These are phyloP conservation scores for Pammene aurita DNA, from an alignment of 2,888 invertebrate species.

Conservation along the genomic window DNA sequence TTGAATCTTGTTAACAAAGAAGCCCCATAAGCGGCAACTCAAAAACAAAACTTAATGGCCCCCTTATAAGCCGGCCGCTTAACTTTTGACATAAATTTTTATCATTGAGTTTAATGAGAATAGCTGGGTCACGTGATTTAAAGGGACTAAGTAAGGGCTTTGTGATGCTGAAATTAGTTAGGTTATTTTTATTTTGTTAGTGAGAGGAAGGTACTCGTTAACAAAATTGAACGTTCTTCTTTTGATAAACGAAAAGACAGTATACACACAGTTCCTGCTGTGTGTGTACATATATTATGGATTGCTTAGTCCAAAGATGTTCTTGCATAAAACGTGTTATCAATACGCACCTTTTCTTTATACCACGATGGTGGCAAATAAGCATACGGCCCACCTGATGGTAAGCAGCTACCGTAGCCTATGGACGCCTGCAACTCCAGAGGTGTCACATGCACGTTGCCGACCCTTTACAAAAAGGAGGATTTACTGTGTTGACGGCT, in stretches of 20 bases:
- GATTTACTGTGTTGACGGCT: too few relatives aligned
- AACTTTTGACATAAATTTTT: constrained; percentile 77
- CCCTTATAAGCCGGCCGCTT: constrained; percentile 55
- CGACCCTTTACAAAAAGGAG: too few relatives aligned
- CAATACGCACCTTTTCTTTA: too few relatives aligned
- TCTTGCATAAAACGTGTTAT: too few relatives aligned
- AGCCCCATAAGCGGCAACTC: constrained; percentile 34
- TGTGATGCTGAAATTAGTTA: constrained; percentile 43
- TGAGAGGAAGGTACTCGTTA: background rate
- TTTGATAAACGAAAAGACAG: background rate
- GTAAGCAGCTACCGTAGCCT: too few relatives aligned
- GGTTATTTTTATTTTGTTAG: constrained; percentile 24
- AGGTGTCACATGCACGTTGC: too few relatives aligned
- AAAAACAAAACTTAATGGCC: constrained; percentile 44
- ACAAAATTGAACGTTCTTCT: background rate
- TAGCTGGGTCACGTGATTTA: constrained; percentile 62
- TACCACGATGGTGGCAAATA: too few relatives aligned
- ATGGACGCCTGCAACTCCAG: too few relatives aligned
- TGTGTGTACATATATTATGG: too few relatives aligned
- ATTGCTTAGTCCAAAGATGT: too few relatives aligned
- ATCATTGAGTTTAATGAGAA: constrained; percentile 67
- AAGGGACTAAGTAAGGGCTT: constrained; percentile 47
- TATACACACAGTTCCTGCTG: too few relatives aligned
- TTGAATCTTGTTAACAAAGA: constrained; percentile 37
- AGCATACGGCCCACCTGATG: too few relatives aligned